Base-by-base conservation (phyloP, 2,888 invertebrate genomes). In the Scaptomyza caliginosa region DNA sequence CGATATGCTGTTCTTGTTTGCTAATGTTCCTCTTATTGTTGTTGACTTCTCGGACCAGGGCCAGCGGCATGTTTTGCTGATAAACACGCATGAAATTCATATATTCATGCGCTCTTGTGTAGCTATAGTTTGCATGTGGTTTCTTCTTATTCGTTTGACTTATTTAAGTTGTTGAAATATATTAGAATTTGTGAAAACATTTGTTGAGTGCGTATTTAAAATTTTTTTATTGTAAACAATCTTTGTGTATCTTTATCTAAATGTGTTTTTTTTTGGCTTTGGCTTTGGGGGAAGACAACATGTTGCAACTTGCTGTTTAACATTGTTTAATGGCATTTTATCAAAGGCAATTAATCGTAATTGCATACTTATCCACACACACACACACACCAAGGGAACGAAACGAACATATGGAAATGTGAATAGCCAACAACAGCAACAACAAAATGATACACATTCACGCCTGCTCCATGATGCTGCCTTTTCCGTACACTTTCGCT, bases 61-160 rank as follows among this genome's bases (percentile, higher is more conserved):
- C 64, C 77, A 58, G 51, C 55, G 74, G 74, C 81, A 67, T 86
- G 81, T 72, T 84, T 69, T 58, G 54, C 85, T 84, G 80, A 81
- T 81, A 81, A 86, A 63, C 82, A 86, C 85, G 86, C 85, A 81
- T 74, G 30, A 74, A 81, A 81, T 80, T 80, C 86, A 86, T 86
- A 84, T 84, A 80, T 86, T 86, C 78, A 68, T 63, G 32, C 36
- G 36, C 34, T 40, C 42, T 62, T 40, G 65, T n/a, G n/a, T n/a
- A n/a, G 58, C 64, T 72, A 76, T 64, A 52, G 68, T 51, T 67
- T 46, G 59, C 23, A 24, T 43, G 49, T 30, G 30, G 5, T n/a
- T 17, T 6, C 11, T 28, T 10, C 16, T 26, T 5, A 17, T 43
- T 28, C 52, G n/a, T 67, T 60, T 13, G 19, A 6, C 48, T 19